Conservation (phyloP, 2,888 invertebrate genomes). For the Graphium colonna region DNA sequence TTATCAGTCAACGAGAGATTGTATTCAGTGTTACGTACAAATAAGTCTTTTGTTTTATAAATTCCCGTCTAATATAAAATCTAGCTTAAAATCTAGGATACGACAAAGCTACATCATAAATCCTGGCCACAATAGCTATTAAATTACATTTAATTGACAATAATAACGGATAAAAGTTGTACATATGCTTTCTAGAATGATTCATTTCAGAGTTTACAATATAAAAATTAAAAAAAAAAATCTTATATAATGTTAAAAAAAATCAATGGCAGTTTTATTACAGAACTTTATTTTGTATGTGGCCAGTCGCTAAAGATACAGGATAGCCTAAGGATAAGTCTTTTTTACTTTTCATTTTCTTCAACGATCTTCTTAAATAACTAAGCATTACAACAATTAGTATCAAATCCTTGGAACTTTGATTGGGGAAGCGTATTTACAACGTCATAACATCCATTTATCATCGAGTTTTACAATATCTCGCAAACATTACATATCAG, state of each 20-base stretch:
- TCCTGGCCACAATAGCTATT: slow-evolving; percentile 16
- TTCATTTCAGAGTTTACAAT: too few relatives aligned
- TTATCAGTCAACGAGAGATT: slow-evolving; percentile 50
- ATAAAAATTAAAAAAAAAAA: background rate
- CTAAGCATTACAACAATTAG: slow-evolving; percentile 45
- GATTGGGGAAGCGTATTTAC: slow-evolving; percentile 30
- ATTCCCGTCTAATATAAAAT: slow-evolving; percentile 21
- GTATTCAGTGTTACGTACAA: slow-evolving; percentile 33
- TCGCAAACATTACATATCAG: too few relatives aligned
- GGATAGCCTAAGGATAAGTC: slow-evolving; percentile 60
- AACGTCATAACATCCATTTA: slow-evolving; percentile 21
- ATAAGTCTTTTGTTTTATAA: slow-evolving; percentile 40
- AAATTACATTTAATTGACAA: slow-evolving; percentile 17
- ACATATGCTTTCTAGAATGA: background rate
- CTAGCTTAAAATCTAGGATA: slow-evolving; percentile 6
- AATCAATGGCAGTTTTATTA: too few relatives aligned
- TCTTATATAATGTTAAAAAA: background rate
- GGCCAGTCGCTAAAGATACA: slow-evolving; percentile 38
- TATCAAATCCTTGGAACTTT: slow-evolving; percentile 65
- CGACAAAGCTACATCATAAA: slow-evolving; percentile 16
- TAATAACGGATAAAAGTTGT: background rate
- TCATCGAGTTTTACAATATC: background rate
- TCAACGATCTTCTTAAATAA: slow-evolving; percentile 40
- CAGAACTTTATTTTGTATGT: background rate
- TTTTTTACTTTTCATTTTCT: slow-evolving; percentile 50